Evolutionary conservation across 2,113 vertebrate species (phyloP).

Genomic region (Zosterops pallidus): DNA sequence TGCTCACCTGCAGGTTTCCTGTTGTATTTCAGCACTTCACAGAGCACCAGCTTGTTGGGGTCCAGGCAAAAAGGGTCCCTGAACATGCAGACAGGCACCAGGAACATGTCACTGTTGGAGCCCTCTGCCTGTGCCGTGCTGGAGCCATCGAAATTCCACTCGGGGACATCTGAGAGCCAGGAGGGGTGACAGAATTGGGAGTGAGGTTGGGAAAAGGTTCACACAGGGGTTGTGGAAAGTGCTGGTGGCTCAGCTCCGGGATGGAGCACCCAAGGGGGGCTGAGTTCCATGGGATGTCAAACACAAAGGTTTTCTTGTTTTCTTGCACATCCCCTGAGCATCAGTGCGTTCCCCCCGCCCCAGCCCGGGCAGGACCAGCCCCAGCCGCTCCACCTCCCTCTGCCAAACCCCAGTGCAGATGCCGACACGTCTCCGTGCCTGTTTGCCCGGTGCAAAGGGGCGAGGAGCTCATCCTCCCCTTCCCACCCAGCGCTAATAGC

Average conservation of each 20-base stretch:
- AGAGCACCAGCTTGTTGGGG: constrained; percentile 80
- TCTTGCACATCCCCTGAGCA: neutral
- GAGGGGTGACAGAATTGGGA: neutral
- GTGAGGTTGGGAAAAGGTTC: neutral
- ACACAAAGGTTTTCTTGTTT: neutral
- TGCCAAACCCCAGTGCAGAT: neutral
- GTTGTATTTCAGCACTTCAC: constrained; percentile 82
- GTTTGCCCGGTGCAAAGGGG: neutral
- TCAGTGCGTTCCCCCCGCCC: rapidly evolving
- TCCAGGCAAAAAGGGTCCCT: constrained; percentile 78
- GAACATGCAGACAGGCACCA: constrained; percentile 77
- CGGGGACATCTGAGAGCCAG: constrained; percentile 67
- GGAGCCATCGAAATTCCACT: constrained; percentile 82
- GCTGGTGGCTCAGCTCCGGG: neutral
- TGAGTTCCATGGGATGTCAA: rapidly evolving
- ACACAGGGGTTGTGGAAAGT: rapidly evolving
- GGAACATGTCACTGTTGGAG: constrained; percentile 88
- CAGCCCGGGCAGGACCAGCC: neutral
- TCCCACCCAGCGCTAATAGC: neutral
- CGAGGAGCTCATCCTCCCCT: neutral
- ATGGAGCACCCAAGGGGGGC: neutral
- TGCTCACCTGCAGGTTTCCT: constrained; percentile 74
- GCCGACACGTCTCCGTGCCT: neutral
- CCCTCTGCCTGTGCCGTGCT: constrained; percentile 79
- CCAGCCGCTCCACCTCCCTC: neutral